Percentiles rank a stretch among this genome's conserved stretches.
Conservation (phyloP, 2,113 vertebrate species). For the Scolopax mira region DNA sequence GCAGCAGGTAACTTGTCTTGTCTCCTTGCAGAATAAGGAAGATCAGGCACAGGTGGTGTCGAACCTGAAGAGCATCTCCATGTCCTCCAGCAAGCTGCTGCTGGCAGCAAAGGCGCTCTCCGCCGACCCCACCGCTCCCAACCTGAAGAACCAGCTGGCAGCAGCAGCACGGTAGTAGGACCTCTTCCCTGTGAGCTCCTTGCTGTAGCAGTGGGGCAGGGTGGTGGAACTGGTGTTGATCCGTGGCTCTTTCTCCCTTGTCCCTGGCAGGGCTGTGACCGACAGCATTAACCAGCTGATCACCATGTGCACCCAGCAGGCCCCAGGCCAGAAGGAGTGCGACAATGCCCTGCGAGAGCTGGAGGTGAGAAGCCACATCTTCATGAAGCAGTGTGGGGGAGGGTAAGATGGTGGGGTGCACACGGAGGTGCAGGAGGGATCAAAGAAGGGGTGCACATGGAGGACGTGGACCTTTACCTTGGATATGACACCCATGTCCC, state of each 20-base stretch:
- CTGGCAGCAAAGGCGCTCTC: conserved; percentile 94
- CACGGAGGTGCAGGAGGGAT: background rate
- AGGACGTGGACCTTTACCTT: background rate
- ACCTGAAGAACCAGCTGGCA: conserved; percentile 96
- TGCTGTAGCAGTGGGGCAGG: background rate
- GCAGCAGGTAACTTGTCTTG: background rate
- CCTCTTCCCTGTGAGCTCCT: background rate
- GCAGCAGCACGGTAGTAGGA: conserved; percentile 86
- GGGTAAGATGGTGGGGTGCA: background rate
- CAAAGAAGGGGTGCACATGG: background rate
- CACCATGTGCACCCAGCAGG: conserved; percentile 97
- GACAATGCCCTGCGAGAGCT: conserved; percentile 94
- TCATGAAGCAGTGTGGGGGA: background rate
- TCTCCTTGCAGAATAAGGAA: conserved; percentile 83
- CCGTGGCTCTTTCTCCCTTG: background rate
- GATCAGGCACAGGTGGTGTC: conserved; percentile 92
- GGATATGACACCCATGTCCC: background rate
- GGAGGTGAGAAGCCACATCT: conserved; percentile 75
- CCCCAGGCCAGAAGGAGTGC: conserved; percentile 95
- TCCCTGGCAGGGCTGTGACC: conserved; percentile 83
- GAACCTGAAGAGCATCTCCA: conserved; percentile 97
- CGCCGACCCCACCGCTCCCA: conserved; percentile 90
- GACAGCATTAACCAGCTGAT: conserved; percentile 99
- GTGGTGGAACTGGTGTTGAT: background rate
- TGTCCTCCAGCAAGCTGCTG: conserved; percentile 96